A percentile compares a stretch with the other conserved stretches of the same genome.
Conservation (phyloP, 2,888 invertebrate species). For the Lepeophtheirus nordmannii region DNA sequence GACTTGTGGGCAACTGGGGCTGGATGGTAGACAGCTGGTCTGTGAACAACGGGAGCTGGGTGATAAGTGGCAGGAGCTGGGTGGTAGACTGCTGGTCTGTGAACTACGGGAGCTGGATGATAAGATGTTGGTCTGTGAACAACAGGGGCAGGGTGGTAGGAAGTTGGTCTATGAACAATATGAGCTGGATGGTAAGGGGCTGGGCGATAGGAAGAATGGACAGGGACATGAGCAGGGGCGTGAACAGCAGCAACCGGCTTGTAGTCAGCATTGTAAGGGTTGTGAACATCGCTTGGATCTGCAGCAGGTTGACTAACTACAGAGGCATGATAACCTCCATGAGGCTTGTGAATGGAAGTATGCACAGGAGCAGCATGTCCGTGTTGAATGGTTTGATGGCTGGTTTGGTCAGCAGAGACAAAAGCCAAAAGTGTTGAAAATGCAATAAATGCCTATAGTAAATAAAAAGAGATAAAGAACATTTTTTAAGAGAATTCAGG, state of each 20-base stretch:
- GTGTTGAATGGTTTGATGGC: constrained; percentile 17
- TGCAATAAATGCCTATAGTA: constrained; percentile 14
- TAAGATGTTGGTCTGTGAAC: background rate
- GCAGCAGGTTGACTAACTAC: constrained; percentile 16
- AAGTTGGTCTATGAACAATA: background rate
- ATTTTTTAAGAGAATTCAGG: background rate
- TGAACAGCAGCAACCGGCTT: constrained; percentile 5
- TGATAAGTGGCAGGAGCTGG: background rate
- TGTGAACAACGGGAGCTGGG: background rate
- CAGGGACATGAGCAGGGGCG: background rate
- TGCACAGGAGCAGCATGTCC: constrained; percentile 15
- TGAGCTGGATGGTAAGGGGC: background rate
- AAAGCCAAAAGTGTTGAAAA: constrained; percentile 4
- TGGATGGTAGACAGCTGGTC: too few species aligned
- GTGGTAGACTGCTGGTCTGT: constrained; percentile 11
- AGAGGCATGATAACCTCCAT: constrained; percentile 5
- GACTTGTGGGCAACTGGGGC: too few species aligned
- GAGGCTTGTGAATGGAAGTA: constrained; percentile 15
- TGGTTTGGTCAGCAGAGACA: constrained; percentile 13
- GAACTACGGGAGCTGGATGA: background rate
- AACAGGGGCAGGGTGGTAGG: background rate
- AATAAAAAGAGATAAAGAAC: background rate
- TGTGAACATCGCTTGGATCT: background rate
- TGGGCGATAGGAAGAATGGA: background rate
- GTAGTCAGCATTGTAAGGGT: constrained; percentile 13